Conservation (phyloP, 2,797 vertebrate species). For the Gymnodraco acuticeps region DNA sequence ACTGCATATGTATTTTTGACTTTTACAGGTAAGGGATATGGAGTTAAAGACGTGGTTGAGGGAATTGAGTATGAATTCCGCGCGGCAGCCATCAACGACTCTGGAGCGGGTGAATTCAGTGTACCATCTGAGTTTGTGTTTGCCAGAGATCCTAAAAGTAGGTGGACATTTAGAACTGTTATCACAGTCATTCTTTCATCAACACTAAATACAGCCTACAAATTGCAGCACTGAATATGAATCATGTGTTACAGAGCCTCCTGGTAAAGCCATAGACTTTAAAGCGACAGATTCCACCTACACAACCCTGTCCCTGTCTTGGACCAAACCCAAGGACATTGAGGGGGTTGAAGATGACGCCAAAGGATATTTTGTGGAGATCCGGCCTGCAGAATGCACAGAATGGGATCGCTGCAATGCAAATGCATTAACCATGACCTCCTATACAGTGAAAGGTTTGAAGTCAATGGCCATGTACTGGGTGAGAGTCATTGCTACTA, state of each 20-base stretch:
- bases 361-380: constrained; percentile 91
- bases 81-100: constrained; percentile 89
- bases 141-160: constrained; percentile 90
- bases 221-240: constrained; percentile 23
- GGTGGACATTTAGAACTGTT: constrained; percentile 59
- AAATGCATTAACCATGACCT: constrained; percentile 74
- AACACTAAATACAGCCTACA: constrained; percentile 3
- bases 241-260: constrained; percentile 83
- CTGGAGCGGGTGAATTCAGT: constrained; percentile 90
- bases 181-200: constrained; percentile 9
- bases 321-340: constrained; percentile 85
- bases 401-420: constrained; percentile 89
- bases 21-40: constrained; percentile 79
- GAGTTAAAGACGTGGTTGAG: constrained; percentile 84
- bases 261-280: constrained; percentile 88
- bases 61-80: constrained; percentile 93
- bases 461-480: constrained; percentile 87
- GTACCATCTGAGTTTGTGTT: constrained; percentile 87
- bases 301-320: constrained; percentile 87
- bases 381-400: constrained; percentile 83
- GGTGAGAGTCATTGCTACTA: constrained; percentile 86
- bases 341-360: constrained; percentile 79
- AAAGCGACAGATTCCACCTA: constrained; percentile 89
- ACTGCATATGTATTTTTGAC: neutral
- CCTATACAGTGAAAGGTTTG: constrained; percentile 88